Conservation (phyloP, 2,797 vertebrate species). For the Sebastes wilsoni region DNA sequence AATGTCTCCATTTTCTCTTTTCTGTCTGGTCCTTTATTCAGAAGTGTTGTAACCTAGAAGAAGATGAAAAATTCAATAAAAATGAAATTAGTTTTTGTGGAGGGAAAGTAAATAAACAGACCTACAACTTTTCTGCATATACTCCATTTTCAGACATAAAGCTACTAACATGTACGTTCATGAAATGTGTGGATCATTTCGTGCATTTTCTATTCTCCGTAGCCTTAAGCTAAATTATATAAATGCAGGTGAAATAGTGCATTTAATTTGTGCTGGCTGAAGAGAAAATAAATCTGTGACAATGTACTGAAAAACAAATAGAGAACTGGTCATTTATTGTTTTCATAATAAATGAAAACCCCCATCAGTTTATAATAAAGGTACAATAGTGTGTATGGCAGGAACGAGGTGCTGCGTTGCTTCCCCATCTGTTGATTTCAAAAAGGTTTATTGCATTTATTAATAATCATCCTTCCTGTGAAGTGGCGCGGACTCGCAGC, state of each 20-base stretch:
- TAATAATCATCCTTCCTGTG: too few relatives aligned
- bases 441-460: too few relatives aligned
- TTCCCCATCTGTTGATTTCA: too few relatives aligned
- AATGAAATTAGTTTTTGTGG: not conserved
- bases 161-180: not conserved
- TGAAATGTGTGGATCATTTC: not conserved
- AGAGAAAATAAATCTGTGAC: not conserved
- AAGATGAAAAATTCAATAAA: not conserved
- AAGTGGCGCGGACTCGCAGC: too few relatives aligned
- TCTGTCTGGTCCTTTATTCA: not conserved
- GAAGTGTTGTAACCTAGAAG: not conserved
- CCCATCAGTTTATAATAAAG: too few relatives aligned
- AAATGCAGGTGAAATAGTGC: not conserved
- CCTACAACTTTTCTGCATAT: not conserved
- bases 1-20: slow-evolving; percentile 1
- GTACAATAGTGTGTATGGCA: too few relatives aligned
- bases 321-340: too few relatives aligned
- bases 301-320: not conserved
- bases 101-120: not conserved
- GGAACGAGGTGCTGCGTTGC: too few relatives aligned
- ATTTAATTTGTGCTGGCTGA: not conserved
- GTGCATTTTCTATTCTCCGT: not conserved
- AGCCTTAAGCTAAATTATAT: not conserved
- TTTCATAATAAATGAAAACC: too few relatives aligned
- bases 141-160: not conserved